Percentiles rank a stretch among this genome's conserved stretches.
Conservation (phyloP, 1,140 invertebrate species). For the Phymorhynchus buccinoides region DNA sequence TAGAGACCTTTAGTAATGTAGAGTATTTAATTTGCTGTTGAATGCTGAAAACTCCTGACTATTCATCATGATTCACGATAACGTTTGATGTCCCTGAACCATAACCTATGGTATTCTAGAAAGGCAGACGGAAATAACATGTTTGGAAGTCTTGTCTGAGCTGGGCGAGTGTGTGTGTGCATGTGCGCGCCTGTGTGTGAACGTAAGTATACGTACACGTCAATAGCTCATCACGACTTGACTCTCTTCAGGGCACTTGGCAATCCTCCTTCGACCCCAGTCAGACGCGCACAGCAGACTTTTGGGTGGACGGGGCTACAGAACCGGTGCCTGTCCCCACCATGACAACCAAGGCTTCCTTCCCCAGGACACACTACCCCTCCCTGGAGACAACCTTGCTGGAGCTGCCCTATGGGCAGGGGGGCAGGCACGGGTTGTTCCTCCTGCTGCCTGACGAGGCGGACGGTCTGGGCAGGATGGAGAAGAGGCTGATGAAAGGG, state of each 20-base stretch:
- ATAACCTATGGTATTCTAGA: too few relatives aligned
- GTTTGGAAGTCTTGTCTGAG: too few relatives aligned
- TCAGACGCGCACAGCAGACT: not conserved
- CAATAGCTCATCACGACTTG: not conserved
- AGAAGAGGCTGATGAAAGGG: not conserved
- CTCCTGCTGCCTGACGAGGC: conserved; percentile 29
- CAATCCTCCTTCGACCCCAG: conserved; percentile 19
- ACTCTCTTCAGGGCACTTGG: conserved; percentile 22
- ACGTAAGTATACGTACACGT: not conserved
- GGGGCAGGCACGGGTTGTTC: conserved; percentile 4
- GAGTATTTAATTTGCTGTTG: too few relatives aligned
- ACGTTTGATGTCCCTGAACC: too few relatives aligned
- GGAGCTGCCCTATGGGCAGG: conserved; percentile 38
- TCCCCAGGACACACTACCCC: not conserved
- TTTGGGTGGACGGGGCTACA: not conserved
- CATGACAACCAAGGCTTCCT: conserved; percentile 26
- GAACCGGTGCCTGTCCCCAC: conserved; percentile 14
- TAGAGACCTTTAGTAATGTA: too few relatives aligned
- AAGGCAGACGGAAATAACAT: too few relatives aligned
- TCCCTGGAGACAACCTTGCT: conserved; percentile 18
- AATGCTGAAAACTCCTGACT: too few relatives aligned
- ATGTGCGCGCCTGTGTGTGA: not conserved
- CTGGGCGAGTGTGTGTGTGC: not conserved
- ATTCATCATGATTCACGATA: too few relatives aligned
- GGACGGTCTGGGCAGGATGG: conserved; percentile 24